Conservation (phyloP, 2,888 invertebrate species). For the Cheilosia vernalis region DNA sequence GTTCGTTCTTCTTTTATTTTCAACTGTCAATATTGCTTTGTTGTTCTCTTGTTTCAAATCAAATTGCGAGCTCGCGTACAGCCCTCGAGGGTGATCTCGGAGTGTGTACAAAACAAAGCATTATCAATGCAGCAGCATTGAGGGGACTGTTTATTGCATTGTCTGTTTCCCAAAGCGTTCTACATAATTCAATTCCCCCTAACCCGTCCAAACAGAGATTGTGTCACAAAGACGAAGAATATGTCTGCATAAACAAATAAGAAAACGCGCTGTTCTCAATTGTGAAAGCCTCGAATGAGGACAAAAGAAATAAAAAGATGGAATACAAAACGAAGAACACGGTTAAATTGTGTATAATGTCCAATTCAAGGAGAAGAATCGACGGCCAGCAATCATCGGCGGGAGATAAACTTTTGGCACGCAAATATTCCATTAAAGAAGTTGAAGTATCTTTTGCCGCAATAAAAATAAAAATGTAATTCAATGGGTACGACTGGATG, state of each 20-base stretch:
- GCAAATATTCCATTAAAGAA: constrained; percentile 70
- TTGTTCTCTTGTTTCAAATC: constrained; percentile 22
- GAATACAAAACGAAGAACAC: constrained; percentile 6
- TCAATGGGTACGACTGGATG: constrained; percentile 7
- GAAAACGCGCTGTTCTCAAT: constrained; percentile 46
- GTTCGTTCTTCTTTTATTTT: background rate
- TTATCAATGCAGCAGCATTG: constrained; percentile 54
- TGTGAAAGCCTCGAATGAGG: constrained; percentile 44
- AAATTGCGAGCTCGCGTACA: constrained; percentile 30
- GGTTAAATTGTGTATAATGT: constrained; percentile 57
- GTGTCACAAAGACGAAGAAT: constrained; percentile 17
- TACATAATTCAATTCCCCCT: constrained; percentile 40
- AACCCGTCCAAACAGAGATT: background rate
- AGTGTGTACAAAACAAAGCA: constrained; percentile 28
- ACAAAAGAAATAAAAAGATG: background rate
- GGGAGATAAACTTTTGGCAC: constrained; percentile 70
- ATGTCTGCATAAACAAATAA: constrained; percentile 53
- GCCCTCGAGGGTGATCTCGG: constrained; percentile 18
- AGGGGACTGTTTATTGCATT: constrained; percentile 57
- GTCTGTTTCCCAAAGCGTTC: constrained; percentile 51
- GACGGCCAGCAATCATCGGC: constrained; percentile 57
- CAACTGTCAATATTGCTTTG: constrained; percentile 1
- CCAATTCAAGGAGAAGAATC: constrained; percentile 60
- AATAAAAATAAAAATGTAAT: constrained; percentile 62
- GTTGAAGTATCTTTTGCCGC: constrained; percentile 41